Evolutionary conservation across 2,888 invertebrate species (phyloP), one percentile per base, ranked within the genome.

Genomic region (Agriopis marginaria): DNA sequence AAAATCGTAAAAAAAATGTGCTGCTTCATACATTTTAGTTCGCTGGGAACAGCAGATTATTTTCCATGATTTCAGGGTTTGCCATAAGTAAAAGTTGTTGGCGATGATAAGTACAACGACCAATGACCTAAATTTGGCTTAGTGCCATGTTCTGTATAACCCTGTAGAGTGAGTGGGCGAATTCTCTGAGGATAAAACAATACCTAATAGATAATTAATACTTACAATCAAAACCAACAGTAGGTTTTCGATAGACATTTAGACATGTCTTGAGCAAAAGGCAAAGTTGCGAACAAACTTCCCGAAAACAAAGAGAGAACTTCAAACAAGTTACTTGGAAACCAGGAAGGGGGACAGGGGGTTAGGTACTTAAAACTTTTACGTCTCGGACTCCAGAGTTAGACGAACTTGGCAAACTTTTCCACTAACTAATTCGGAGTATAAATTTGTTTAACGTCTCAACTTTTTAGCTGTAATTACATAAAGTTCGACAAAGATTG

Each of bases 361-460:
- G 86, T 86, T 88, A 45, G 53, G 53, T 62, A 87, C 88, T 89
- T 85, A 85, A 86, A 92, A 92, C 90, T 93, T 92, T 83, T 84
- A 87, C 91, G 89, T 87, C 86, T 86, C 83, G 87, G 88, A 88
- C 89, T 86, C 79, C 84, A 83, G 58, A 58, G 87, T 87, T 82
- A 89, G 87, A 87, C 89, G 84, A 88, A 89, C 84, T 86, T 86
- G 76, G 79, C 75, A 72, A 88, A 90, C 84, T 90, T 89, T 88
- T 84, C 85, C 87, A 88, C 90, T 92, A 89, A 86, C 91, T 93
- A 92, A 93, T 93, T 92, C 89, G 83, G 84, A 91, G 90, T 92
- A 93, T 93, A 94, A 93, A 93, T 93, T 93, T 93, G 92, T 92
- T 93, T 93, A 92, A 94, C 91, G 93, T 92, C 90, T 87, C 87